These are phyloP conservation scores for Sander lucioperca DNA, from an alignment of 2,113 vertebrate genomes.

Conservation along the genomic window DNA sequence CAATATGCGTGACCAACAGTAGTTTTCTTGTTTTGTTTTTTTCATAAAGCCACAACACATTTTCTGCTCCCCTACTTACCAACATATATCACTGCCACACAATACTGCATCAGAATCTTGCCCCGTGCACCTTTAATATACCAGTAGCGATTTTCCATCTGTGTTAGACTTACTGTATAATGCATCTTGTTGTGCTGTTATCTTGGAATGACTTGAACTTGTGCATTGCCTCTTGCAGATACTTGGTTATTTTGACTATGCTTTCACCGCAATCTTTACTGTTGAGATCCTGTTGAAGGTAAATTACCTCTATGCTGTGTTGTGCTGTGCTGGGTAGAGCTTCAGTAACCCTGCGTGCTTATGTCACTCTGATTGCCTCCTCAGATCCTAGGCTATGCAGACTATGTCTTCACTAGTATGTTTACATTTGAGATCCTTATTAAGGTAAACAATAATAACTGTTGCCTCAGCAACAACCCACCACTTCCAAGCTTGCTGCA, in stretches of 20 bases:
- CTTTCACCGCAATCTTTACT: constrained; percentile 99
- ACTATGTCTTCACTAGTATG: constrained; percentile 98
- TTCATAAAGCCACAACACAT: background rate
- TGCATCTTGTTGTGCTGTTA: constrained; percentile 36
- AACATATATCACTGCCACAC: background rate
- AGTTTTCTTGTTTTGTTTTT: background rate
- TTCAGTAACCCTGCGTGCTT: constrained; percentile 77
- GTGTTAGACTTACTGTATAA: constrained; percentile 17
- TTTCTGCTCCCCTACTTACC: background rate
- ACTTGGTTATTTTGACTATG: constrained; percentile 99
- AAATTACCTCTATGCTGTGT: constrained; percentile 83
- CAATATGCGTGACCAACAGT: background rate
- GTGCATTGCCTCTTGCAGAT: constrained; percentile 94
- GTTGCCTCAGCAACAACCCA: constrained; percentile 78
- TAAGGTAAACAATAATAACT: constrained; percentile 89
- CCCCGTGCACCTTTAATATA: constrained; percentile 10
- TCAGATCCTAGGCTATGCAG: constrained; percentile 96
- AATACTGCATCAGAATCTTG: background rate
- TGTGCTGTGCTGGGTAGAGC: constrained; percentile 74
- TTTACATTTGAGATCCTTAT: constrained; percentile 98
- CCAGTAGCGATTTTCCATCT: background rate
- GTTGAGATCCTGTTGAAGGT: constrained; percentile 99
- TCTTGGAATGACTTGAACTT: constrained; percentile 68
- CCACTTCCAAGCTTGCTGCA: constrained; percentile 80
- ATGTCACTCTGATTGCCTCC: constrained; percentile 89